Percentiles rank a stretch among this genome's conserved stretches.
These are phyloP conservation scores for Cryptophagus acutangulus DNA, from an alignment of 2,888 invertebrate species.

Conservation along the genomic window DNA sequence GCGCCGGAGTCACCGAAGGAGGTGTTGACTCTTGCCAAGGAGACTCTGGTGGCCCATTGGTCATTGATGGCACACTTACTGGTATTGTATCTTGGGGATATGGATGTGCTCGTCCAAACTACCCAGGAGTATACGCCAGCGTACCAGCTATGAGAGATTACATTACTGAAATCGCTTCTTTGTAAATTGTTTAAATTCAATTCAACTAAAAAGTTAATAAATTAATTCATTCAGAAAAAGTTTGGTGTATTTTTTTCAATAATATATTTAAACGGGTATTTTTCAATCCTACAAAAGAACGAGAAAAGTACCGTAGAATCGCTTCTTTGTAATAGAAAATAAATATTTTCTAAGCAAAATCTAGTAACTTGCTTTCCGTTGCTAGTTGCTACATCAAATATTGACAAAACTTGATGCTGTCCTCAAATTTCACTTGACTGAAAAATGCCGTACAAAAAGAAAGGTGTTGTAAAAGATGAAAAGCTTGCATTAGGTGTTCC, in stretches of 20 bases:
- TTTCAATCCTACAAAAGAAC: no score
- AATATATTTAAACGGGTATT: no score
- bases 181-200: no score
- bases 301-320: no score
- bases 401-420: not conserved
- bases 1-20: slow-evolving; percentile 50
- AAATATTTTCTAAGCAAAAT: no score
- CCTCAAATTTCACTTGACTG: no score
- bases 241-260: no score
- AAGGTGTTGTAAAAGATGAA: not conserved
- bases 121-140: slow-evolving; percentile 23
- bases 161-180: slow-evolving; percentile 6
- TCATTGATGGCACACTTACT: slow-evolving; percentile 18
- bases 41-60: slow-evolving; percentile 29
- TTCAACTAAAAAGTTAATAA: no score
- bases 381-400: not conserved
- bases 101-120: slow-evolving; percentile 19
- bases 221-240: no score
- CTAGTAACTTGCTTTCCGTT: no score
- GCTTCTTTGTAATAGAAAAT: no score
- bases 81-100: slow-evolving; percentile 24
- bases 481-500: slow-evolving; percentile 10
- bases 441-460: no score
- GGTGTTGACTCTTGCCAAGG: slow-evolving; percentile 53
- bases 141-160: slow-evolving; percentile 12